Percentiles rank a stretch among this genome's conserved stretches.
These are phyloP conservation scores for Aquatica leii DNA, from an alignment of 2,888 invertebrate genomes.

Conservation along the genomic window DNA sequence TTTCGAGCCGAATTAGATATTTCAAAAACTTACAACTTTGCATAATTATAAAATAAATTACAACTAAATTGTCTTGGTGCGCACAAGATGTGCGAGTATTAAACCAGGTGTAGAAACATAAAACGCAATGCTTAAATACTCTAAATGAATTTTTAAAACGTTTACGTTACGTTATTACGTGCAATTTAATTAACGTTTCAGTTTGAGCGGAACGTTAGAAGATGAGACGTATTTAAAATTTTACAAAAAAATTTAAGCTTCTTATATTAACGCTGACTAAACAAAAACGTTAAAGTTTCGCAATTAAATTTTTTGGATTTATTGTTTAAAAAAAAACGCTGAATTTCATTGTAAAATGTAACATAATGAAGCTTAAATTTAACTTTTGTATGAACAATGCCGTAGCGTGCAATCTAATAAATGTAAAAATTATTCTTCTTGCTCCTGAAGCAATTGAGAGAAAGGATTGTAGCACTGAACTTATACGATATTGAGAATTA, in stretches of 20 bases:
- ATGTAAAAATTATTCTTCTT: neutral
- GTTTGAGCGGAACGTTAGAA: too few relatives aligned
- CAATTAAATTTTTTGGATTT: too few relatives aligned
- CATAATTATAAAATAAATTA: constrained; percentile 6
- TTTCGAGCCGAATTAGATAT: neutral
- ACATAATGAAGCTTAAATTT: too few relatives aligned
- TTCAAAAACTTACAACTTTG: constrained; percentile 1
- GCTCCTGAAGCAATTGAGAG: constrained; percentile 10
- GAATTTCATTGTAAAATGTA: too few relatives aligned
- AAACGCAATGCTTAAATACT: neutral
- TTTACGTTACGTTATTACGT: neutral
- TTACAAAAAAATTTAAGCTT: too few relatives aligned
- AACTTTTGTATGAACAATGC: too few relatives aligned
- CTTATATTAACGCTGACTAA: too few relatives aligned
- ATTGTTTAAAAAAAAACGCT: too few relatives aligned
- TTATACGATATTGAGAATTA: constrained; percentile 29
- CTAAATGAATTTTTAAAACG: neutral
- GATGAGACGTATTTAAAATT: too few relatives aligned
- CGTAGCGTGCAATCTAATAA: neutral
- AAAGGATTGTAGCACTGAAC: constrained; percentile 18
- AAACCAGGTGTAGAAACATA: constrained; percentile 1
- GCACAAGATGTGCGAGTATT: neutral
- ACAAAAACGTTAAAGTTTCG: too few relatives aligned
- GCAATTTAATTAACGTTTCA: neutral
- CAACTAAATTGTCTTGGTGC: neutral